These are phyloP conservation scores for Protomyctophum bolini DNA, from an alignment of 2,113 vertebrate genomes.

Conservation along the genomic window DNA sequence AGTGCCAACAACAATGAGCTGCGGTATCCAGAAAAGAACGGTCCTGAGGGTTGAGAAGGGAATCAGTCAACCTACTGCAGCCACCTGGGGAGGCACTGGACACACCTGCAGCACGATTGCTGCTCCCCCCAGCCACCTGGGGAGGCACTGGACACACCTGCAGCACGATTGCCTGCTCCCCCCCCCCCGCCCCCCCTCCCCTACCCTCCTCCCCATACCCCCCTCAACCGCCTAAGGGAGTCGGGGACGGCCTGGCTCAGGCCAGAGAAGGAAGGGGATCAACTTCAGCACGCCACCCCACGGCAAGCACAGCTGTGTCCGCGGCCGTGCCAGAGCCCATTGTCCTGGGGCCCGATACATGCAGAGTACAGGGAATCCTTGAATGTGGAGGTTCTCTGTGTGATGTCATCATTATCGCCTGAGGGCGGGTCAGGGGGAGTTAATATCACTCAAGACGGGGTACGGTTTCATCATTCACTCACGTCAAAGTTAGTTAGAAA, in stretches of 20 bases:
- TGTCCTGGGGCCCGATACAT: constrained; percentile 5
- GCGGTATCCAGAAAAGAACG: background rate
- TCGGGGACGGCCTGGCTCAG: constrained; percentile 17
- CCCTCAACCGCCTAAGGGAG: background rate
- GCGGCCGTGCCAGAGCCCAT: constrained; percentile 13
- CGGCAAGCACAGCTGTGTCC: constrained; percentile 48
- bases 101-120: background rate
- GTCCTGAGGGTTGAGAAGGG: background rate
- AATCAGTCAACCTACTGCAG: background rate
- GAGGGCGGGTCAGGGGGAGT: too few relatives aligned
- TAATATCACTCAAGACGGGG: background rate
- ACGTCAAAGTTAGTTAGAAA: background rate
- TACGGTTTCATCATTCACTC: background rate
- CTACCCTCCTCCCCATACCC: constrained; percentile 2
- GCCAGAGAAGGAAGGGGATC: constrained; percentile 13
- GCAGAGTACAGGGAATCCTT: constrained; percentile 7
- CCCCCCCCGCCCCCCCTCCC: background rate
- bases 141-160: background rate
- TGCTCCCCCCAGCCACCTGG: constrained; percentile 3
- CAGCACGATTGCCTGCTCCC: background rate
- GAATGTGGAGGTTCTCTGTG: background rate
- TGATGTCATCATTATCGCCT: background rate
- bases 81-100: background rate
- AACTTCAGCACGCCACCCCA: constrained; percentile 3
- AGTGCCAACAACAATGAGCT: background rate